Percentiles rank a stretch among this genome's conserved stretches.
phyloP scores from a whole-genome alignment of 2,797 vertebrate species.

The Tokudaia muenninki region DNA sequence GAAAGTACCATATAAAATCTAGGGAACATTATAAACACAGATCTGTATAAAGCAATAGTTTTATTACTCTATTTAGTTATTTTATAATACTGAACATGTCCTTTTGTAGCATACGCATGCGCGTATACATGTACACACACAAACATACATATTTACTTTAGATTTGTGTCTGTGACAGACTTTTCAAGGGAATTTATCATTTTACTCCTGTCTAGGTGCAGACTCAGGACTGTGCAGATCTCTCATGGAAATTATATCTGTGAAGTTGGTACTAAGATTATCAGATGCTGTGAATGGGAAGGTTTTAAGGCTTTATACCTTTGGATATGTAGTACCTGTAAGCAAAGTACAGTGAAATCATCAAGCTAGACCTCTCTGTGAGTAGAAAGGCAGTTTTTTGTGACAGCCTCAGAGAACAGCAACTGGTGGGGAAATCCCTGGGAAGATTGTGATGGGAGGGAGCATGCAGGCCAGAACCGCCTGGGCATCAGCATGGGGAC shows the following conservation, averaged over 20 bases:
- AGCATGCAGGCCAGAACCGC: neutral
- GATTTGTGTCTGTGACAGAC: conserved; percentile 4
- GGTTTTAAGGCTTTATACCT: neutral
- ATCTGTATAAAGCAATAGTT: neutral
- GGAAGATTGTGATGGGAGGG: no score
- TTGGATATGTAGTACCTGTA: neutral
- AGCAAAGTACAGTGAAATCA: neutral
- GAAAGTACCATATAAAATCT: conserved; percentile 14
- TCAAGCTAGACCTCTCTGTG: neutral
- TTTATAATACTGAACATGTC: conserved; percentile 21
- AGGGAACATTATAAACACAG: conserved; percentile 14
- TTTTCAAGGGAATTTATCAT: conserved; percentile 31
- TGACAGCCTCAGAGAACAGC: neutral
- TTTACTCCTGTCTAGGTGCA: neutral
- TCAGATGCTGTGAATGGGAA: neutral
- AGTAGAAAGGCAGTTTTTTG: neutral
- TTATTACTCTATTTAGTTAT: conserved; percentile 42
- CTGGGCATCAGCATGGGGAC: neutral
- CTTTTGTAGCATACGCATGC: conserved; percentile 43
- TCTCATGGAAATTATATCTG: neutral
- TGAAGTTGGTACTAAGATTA: conserved; percentile 18
- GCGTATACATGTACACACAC: neutral
- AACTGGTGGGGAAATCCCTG: neutral
- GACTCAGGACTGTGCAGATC: neutral
- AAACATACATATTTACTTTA: neutral